Conservation (phyloP, 2,888 invertebrate species). For the Corythucha ciliata region DNA sequence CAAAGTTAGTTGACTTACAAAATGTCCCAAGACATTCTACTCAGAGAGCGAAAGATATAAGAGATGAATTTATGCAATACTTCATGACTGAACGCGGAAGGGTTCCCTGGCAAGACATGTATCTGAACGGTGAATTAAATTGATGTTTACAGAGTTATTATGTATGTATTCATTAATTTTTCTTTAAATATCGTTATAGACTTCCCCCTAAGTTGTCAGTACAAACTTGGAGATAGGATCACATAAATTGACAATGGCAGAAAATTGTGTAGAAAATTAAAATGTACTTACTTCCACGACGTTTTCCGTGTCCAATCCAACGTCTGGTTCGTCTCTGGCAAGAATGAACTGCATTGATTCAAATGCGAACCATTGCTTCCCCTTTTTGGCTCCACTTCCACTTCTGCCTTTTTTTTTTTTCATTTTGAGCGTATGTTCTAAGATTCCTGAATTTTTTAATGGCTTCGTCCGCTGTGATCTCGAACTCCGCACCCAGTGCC, state of each 20-base stretch:
- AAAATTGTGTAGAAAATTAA: too few relatives aligned
- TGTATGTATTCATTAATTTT: background rate
- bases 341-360: background rate
- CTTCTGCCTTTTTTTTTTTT: conserved; percentile 4
- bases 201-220: too few relatives aligned
- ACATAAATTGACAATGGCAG: too few relatives aligned
- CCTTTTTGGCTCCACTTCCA: background rate
- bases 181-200: background rate
- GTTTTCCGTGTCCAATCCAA: background rate
- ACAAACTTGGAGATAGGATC: too few relatives aligned
- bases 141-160: background rate
- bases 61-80: conserved; percentile 24
- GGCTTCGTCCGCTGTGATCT: background rate
- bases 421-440: conserved; percentile 4
- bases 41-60: conserved; percentile 19
- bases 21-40: background rate
- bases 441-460: background rate
- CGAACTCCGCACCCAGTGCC: conserved; percentile 1
- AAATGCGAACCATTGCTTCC: conserved; percentile 1
- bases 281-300: too few relatives aligned
- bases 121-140: background rate
- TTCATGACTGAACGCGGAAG: conserved; percentile 18
- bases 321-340: background rate
- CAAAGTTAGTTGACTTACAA: background rate
- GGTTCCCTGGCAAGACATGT: conserved; percentile 17